Percentiles rank a stretch among this genome's conserved stretches.
Evolutionary conservation across 2,797 vertebrate genomes (phyloP).

Genomic region (Sarcophilus harrisii): DNA sequence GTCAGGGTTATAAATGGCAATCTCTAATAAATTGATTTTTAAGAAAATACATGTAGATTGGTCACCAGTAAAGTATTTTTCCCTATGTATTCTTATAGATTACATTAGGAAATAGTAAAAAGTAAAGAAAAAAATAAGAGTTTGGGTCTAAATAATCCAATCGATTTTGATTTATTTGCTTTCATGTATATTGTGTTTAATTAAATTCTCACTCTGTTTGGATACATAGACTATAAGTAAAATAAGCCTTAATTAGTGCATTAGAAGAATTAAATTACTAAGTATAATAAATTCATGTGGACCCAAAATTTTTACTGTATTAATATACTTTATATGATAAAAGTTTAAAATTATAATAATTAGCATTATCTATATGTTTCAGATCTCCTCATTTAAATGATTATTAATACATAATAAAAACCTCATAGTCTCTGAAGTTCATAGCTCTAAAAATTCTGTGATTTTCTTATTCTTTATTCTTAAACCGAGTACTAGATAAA

Average conservation of each 20-base stretch:
- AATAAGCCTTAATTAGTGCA: background rate
- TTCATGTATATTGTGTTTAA: background rate
- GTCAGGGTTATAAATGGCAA: background rate
- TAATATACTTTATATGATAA: slow-evolving; percentile 20
- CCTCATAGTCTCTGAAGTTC: background rate
- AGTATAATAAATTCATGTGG: background rate
- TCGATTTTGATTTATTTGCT: background rate
- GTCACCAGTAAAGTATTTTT: background rate
- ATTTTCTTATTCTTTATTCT: background rate
- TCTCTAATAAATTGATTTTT: background rate
- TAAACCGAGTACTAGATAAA: background rate
- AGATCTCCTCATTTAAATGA: background rate
- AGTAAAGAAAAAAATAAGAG: background rate
- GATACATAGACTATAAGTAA: too few relatives aligned
- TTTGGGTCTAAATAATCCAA: background rate
- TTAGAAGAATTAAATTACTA: slow-evolving; percentile 1
- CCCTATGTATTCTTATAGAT: too few relatives aligned
- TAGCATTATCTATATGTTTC: background rate
- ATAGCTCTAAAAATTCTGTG: background rate
- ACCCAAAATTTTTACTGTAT: background rate
- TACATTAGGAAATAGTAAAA: too few relatives aligned
- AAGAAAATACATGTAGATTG: background rate
- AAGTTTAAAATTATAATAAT: background rate
- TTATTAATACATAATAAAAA: background rate
- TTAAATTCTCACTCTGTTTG: background rate